A percentile compares a stretch with the other conserved stretches of the same genome.
Evolutionary conservation across 2,888 invertebrate genomes (phyloP).

Genomic region (Candidula unifasciata): DNA sequence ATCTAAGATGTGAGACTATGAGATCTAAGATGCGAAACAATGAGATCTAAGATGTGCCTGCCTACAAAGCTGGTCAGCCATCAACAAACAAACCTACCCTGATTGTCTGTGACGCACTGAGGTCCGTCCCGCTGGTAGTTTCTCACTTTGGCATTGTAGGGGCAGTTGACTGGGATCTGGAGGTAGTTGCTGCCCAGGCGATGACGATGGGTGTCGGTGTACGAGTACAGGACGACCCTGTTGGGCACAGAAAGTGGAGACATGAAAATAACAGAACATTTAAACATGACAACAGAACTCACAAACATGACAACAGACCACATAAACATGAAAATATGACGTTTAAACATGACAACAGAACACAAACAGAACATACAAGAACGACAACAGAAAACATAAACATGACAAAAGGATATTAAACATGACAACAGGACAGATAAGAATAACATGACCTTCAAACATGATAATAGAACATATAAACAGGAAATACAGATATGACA

Average conservation of each 20-base stretch:
- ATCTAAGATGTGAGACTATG: too few relatives aligned
- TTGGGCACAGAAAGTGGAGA: conserved; percentile 22
- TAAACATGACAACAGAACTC: too few relatives aligned
- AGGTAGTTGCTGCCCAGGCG: conserved; percentile 91
- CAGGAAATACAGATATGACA: not conserved
- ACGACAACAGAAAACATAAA: not conserved
- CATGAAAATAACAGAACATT: not conserved
- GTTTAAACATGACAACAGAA: not conserved
- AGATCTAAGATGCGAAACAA: too few relatives aligned
- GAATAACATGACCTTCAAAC: not conserved
- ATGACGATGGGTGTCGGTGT: conserved; percentile 94
- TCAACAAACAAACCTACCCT: conserved; percentile 79
- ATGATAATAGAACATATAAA: too few relatives aligned
- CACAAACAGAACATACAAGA: too few relatives aligned
- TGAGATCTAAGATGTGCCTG: not conserved
- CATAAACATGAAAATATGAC: not conserved
- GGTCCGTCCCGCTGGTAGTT: conserved; percentile 95
- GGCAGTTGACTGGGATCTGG: conserved; percentile 97
- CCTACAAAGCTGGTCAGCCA: not conserved
- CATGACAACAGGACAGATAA: not conserved
- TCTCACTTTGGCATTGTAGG: conserved; percentile 81
- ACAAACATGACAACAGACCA: too few relatives aligned
- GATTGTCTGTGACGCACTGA: conserved; percentile 86
- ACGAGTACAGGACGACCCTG: conserved; percentile 79
- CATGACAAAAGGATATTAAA: not conserved